Percentiles rank a stretch among this genome's conserved stretches.
phyloP scores from a whole-genome alignment of 2,888 invertebrate genomes.

The Troides oblongomaculatus region DNA sequence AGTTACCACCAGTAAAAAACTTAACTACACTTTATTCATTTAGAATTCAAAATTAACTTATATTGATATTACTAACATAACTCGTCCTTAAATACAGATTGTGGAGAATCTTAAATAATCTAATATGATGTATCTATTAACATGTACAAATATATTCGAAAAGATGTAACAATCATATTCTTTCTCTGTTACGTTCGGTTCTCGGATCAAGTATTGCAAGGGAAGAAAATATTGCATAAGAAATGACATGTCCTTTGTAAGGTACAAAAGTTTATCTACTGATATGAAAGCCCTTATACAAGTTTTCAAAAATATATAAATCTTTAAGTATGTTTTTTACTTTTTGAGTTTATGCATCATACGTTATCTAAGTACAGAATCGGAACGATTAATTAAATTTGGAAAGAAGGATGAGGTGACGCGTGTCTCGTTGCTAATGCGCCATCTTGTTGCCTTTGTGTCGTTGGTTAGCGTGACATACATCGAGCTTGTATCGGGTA shows the following conservation, averaged over 20 bases:
- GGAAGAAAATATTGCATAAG: slow-evolving; percentile 5
- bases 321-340: background rate
- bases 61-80: background rate
- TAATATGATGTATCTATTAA: background rate
- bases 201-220: slow-evolving; percentile 10
- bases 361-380: background rate
- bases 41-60: no score
- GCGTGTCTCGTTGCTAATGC: slow-evolving; percentile 11
- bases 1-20: no score
- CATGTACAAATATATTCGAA: background rate
- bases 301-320: slow-evolving; percentile 1
- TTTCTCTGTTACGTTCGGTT: background rate
- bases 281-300: background rate
- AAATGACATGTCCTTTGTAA: slow-evolving; percentile 14
- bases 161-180: slow-evolving; percentile 1
- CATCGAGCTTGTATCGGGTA: slow-evolving; percentile 22
- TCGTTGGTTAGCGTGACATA: slow-evolving; percentile 14
- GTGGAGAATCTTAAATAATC: background rate
- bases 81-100: slow-evolving; percentile 1
- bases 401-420: slow-evolving; percentile 1
- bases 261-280: background rate
- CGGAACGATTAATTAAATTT: background rate
- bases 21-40: no score
- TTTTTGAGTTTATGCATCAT: background rate
- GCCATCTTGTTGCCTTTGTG: background rate